A percentile compares a stretch with the other conserved stretches of the same genome.
These are phyloP conservation scores for Polia nebulosa DNA, from an alignment of 2,888 invertebrate species.

Conservation along the genomic window DNA sequence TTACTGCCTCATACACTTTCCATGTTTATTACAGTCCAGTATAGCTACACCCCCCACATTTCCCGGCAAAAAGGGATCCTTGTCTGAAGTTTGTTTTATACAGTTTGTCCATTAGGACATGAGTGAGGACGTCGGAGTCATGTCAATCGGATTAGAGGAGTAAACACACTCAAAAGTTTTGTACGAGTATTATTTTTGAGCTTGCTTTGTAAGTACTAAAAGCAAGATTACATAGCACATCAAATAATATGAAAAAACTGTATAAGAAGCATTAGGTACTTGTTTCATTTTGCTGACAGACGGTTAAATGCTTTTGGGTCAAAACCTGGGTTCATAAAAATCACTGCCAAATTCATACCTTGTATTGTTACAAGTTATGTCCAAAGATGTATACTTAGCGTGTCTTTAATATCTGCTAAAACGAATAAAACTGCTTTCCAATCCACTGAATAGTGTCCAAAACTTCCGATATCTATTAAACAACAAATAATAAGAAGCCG, in stretches of 20 bases:
- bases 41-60: slow-evolving; percentile 47
- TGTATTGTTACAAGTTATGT: neutral
- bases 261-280: no score
- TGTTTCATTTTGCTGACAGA: neutral
- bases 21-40: slow-evolving; percentile 40
- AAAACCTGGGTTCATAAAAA: no score
- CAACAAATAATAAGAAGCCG: slow-evolving; percentile 51
- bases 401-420: neutral
- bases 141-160: slow-evolving; percentile 54
- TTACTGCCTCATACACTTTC: slow-evolving; percentile 22
- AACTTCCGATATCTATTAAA: slow-evolving; percentile 38
- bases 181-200: slow-evolving; percentile 7
- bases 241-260: no score
- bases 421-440: neutral
- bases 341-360: neutral
- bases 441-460: slow-evolving; percentile 9
- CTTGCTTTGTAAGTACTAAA: slow-evolving; percentile 3
- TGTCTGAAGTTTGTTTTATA: slow-evolving; percentile 62
- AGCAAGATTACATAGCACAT: neutral
- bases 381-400: neutral
- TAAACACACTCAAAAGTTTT: slow-evolving; percentile 51
- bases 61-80: slow-evolving; percentile 51
- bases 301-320: neutral
- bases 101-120: slow-evolving; percentile 61
- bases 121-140: slow-evolving; percentile 58